These are phyloP conservation scores for Hyperoplus immaculatus DNA, from an alignment of 2,797 vertebrate genomes.

Conservation along the genomic window DNA sequence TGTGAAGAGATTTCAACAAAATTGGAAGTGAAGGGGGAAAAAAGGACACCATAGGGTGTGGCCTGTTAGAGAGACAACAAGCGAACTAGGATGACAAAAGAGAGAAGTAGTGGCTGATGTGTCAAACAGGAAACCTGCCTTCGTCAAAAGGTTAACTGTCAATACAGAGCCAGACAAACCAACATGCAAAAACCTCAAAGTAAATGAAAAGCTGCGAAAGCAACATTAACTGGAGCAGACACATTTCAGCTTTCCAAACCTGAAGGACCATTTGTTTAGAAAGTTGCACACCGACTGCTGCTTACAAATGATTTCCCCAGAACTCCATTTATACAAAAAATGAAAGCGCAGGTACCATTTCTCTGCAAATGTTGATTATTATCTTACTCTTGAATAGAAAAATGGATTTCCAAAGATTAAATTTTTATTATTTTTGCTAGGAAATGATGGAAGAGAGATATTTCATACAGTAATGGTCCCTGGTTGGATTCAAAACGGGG, in stretches of 20 bases:
- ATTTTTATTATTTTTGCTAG: neutral
- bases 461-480: neutral
- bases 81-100: slow-evolving; percentile 1
- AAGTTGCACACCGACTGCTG: neutral
- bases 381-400: no score
- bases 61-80: neutral
- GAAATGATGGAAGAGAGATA: neutral
- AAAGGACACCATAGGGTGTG: neutral
- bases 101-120: slow-evolving; percentile 33
- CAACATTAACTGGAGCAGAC: neutral
- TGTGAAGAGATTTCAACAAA: slow-evolving; percentile 1
- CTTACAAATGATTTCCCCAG: neutral
- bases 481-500: fast-evolving
- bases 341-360: neutral
- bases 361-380: neutral
- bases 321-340: neutral
- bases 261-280: neutral
- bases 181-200: neutral
- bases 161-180: neutral
- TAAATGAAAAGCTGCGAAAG: neutral
- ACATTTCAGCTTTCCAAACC: neutral
- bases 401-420: neutral
- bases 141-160: slow-evolving; percentile 50
- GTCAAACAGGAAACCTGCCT: slow-evolving; percentile 71
- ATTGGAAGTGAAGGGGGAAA: neutral